Evolutionary conservation across 2,888 invertebrate species (phyloP), one percentile per base, ranked within the genome.

Genomic region (Biston betularia): DNA sequence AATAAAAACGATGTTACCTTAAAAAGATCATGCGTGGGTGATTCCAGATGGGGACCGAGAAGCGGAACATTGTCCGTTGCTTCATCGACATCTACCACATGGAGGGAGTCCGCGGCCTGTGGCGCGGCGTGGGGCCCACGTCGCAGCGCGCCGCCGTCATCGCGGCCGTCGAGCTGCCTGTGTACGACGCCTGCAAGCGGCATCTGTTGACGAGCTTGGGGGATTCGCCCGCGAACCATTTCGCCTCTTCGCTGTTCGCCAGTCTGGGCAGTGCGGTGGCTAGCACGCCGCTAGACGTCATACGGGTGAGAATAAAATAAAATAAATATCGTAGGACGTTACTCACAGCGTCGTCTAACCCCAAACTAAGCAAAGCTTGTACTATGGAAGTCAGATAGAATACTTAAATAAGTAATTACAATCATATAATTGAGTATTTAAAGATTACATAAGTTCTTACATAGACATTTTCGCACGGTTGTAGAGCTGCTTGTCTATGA

Each of bases 401-500:
- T n/a, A n/a, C n/a, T n/a, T n/a, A n/a, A n/a, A n/a, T n/a, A n/a
- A n/a, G n/a, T n/a, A n/a, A n/a, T n/a, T n/a, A 24, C 24, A 24
- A 24, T 3, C 24, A 24, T 24, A n/a, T n/a, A n/a, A n/a, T n/a
- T n/a, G n/a, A n/a, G n/a, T n/a, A 24, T 24, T 24, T 24, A 24
- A 1, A 24, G 24, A 24, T 24, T 2, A 24, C 24, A 3, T 24
- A 24, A 3, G 24, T 24, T 24, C 24, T 24, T 24, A 24, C 24
- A 24, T 24, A 24, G 24, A 24, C 1, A 24, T 1, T 24, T 24
- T 1, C 3, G 24, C 82, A 98, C 98, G 48, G 98, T 98, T 11
- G 98, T 98, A 53, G 98, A 98, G 94, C 94, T 99, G 82, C 98
- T 98, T 46, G 97, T 97, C 52, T 99, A 98, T 92, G 99, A 99